phyloP scores from a whole-genome alignment of 2,888 invertebrate species.

The Mythimna vitellina region DNA sequence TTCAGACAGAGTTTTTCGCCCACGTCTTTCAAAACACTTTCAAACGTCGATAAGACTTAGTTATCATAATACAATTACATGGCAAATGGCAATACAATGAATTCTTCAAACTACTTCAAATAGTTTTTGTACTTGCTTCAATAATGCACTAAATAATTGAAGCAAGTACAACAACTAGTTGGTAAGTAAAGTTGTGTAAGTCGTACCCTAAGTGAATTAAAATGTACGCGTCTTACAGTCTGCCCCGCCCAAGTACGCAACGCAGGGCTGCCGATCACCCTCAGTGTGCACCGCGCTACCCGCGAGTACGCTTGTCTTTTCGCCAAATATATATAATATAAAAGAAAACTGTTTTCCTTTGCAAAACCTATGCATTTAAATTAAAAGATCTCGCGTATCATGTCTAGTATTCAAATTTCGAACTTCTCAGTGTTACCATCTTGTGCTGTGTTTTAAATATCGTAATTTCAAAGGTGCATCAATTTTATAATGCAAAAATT shows the following conservation, averaged over 20 bases:
- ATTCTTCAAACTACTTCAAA: not conserved
- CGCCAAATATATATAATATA: slow-evolving; percentile 33
- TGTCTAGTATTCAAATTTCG: slow-evolving; percentile 18
- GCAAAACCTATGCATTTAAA: slow-evolving; percentile 32
- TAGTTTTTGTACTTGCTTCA: too few species aligned
- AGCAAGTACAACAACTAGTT: slow-evolving; percentile 22
- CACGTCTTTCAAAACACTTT: slow-evolving; percentile 2
- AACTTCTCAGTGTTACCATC: slow-evolving; percentile 48
- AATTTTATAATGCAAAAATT: not conserved
- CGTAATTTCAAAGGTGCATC: slow-evolving; percentile 27
- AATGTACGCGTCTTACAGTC: slow-evolving; percentile 65
- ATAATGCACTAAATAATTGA: not conserved
- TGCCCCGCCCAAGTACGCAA: slow-evolving; percentile 72
- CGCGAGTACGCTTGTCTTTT: slow-evolving; percentile 64
- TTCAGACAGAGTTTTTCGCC: slow-evolving; percentile 14
- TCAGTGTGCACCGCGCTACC: slow-evolving; percentile 71
- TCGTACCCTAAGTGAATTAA: slow-evolving; percentile 81
- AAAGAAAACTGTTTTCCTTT: slow-evolving; percentile 39
- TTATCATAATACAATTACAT: slow-evolving; percentile 17
- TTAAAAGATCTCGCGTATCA: slow-evolving; percentile 24
- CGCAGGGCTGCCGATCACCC: slow-evolving; percentile 69
- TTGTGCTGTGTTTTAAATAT: slow-evolving; percentile 50
- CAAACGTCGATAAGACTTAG: slow-evolving; percentile 11
- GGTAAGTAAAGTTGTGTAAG: slow-evolving; percentile 49
- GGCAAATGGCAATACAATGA: slow-evolving; percentile 13